These are phyloP conservation scores for Psephotus haematonotus DNA, from an alignment of 2,113 vertebrate species.

Conservation along the genomic window DNA sequence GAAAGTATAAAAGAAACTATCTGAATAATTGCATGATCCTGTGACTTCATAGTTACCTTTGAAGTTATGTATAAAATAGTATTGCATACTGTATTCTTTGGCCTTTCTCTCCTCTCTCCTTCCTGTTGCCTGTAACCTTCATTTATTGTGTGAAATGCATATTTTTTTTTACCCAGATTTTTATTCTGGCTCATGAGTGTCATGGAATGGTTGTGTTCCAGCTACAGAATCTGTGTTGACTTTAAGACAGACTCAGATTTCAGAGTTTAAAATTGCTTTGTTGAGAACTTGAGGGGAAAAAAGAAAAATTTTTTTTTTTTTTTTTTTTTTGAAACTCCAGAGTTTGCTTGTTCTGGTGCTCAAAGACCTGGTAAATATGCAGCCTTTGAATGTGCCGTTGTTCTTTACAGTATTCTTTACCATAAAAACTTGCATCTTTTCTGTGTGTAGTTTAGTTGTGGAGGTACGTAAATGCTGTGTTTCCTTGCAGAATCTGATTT, in stretches of 20 bases:
- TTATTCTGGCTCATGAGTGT: neutral
- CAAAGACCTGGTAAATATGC: neutral
- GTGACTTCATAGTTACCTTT: neutral
- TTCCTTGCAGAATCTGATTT: neutral
- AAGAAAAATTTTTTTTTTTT: neutral
- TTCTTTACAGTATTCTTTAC: neutral
- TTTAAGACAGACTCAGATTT: neutral
- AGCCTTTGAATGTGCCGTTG: neutral
- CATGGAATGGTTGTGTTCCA: neutral
- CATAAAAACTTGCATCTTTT: neutral
- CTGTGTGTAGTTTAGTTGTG: neutral
- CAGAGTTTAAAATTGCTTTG: neutral
- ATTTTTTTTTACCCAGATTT: neutral
- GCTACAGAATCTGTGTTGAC: neutral
- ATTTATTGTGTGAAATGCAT: neutral
- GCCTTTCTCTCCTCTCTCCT: neutral
- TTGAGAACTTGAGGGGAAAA: neutral
- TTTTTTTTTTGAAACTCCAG: neutral
- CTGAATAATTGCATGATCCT: neutral
- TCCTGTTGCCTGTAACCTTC: neutral
- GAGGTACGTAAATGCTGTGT: neutral
- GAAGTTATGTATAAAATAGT: neutral
- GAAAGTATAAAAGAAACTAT: neutral
- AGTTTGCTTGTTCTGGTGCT: neutral
- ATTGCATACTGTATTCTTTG: neutral